Evolutionary conservation across 2,888 invertebrate species (phyloP), one percentile per base, ranked within the genome.

Genomic region (Drosophila subquinaria): DNA sequence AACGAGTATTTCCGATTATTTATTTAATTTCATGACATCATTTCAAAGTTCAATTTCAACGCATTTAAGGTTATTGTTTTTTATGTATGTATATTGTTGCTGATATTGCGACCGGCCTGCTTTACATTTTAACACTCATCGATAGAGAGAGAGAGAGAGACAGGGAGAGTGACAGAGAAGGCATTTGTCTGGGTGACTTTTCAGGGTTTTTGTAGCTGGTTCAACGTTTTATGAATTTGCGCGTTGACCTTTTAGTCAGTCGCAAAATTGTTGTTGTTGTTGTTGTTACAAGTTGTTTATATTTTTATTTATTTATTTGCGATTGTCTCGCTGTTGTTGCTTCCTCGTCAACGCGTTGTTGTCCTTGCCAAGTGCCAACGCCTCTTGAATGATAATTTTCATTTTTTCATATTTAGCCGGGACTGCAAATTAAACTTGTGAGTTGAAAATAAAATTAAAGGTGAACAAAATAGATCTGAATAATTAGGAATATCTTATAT

Each of bases 281-380:
- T 36, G 35, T 36, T 36, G n/a, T 35, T 48, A 71, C 62, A 57
- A 67, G 55, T 50, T 62, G 48, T 15, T n/a, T 20, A 27, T 6
- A 27, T 27, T 51, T 62, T 52, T 79, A n/a, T 56, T 51, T 53
- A 47, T 55, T 66, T 13, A 57, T 61, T 53, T 30, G 50, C 56
- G n/a, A 33, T 43, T 60, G 52, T 48, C 35, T 62, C 64, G 27
- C 27, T 4, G 42, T 51, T 68, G 76, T 38, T 67, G 76, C 76
- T 76, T 76, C 76, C 76, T 76, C 52, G 57, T 45, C 57, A 33
- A n/a, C 10, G 8, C 27, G 64, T 53, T 30, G 73, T 71, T 86
- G 86, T 84, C 84, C 84, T 84, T 84, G 84, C 75, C 71, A 75
- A 87, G 79, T 75, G 82, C 69, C 77, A 84, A 81, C 56, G 81